Evolutionary conservation across 2,888 invertebrate species (phyloP), one percentile per base, ranked within the genome.

Genomic region (Odontocerum albicorne): DNA sequence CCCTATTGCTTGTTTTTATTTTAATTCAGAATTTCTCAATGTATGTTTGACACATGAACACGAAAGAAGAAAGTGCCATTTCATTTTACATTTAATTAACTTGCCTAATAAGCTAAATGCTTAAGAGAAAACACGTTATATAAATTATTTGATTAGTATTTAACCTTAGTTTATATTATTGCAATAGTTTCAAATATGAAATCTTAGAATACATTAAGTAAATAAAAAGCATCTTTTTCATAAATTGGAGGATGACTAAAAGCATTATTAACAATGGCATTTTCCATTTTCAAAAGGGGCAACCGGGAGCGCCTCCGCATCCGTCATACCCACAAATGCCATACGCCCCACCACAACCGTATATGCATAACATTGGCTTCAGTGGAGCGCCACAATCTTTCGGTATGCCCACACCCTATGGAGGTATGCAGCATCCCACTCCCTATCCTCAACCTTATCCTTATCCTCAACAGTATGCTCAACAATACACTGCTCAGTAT

Each of bases 371-470:
- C 70, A 64, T 76, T 63, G 78, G 78, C 68, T 77, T 72, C 72
- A 63, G 64, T 68, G 77, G 77, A 70, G 75, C 76, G 54, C 78
- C 78, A 55, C 78, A 79, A 62, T 75, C 77, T 4, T 77, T 78
- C 58, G 77, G 76, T 19, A 77, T 75, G 62, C 75, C 77, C 10
- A 67, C 72, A 72, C 77, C 77, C 36, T 61, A 61, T 20, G 75
- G 74, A 72, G 72, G 71, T 1, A 77, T 77, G 16, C 66, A 75
- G 45, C 73, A 74, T 8, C 71, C 73, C 7, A 69, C 70, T 65
- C 76, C 76, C 4, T 75, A 74, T 63, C 75, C 75, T 8, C 65
- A 66, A 17, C 69, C 72, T 13, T 74, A 70, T 57, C 68, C 63
- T 2, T 75, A 73, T 63, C 73, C 74, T 7, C 65, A 66, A 3